A percentile compares a stretch with the other conserved stretches of the same genome.
These are phyloP conservation scores for Melanogrammus aeglefinus DNA, from an alignment of 2,797 vertebrate species.

Conservation along the genomic window DNA sequence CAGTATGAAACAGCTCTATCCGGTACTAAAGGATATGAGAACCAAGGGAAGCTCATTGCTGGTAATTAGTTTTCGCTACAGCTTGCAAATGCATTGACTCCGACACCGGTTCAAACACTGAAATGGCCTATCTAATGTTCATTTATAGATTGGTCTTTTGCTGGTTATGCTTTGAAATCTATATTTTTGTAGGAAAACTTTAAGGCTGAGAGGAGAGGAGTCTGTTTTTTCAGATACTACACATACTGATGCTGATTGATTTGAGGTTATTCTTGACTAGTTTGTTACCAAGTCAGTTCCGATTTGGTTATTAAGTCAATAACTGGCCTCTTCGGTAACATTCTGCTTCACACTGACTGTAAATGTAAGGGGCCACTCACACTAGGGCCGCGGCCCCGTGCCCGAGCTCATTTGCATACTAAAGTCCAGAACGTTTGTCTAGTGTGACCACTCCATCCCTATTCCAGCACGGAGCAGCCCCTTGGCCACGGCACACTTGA, in stretches of 20 bases:
- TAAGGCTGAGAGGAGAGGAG: not conserved
- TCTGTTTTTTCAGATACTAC: not conserved
- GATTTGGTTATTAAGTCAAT: not conserved
- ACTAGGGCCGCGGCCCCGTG: no score
- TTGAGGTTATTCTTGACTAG: not conserved
- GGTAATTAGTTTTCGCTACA: not conserved
- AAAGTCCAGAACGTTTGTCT: no score
- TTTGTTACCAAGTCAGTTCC: not conserved
- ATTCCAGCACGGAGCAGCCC: no score
- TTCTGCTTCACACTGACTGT: not conserved
- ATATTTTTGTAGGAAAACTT: not conserved
- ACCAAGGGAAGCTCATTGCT: not conserved
- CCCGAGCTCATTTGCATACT: no score
- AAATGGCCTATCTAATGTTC: not conserved
- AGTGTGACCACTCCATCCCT: no score
- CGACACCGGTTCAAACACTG: not conserved
- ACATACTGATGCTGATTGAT: not conserved
- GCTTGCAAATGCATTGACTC: not conserved
- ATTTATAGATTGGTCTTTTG: not conserved
- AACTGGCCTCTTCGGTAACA: not conserved
- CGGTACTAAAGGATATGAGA: not conserved
- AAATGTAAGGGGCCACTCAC: no score
- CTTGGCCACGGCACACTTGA: no score
- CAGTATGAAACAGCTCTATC: not conserved
- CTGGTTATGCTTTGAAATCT: not conserved